phyloP scores from a whole-genome alignment of 2,888 invertebrate species.

The Mesorhabditis spiculigera region DNA sequence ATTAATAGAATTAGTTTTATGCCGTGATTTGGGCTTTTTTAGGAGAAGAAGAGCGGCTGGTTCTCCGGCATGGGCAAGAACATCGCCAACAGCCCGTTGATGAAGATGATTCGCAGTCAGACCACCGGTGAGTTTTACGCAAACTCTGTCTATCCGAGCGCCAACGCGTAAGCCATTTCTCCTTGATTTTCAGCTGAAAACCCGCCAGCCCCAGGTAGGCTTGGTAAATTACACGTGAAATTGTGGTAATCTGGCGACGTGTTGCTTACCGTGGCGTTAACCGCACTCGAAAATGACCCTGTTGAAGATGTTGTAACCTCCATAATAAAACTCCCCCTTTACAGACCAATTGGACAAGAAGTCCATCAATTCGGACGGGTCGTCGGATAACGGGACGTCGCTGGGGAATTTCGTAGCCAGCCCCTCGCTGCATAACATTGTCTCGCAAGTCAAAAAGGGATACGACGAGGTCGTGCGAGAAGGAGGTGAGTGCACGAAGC shows the following conservation, averaged over 20 bases:
- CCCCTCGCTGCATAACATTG: slow-evolving; percentile 48
- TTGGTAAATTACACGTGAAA: too few relatives aligned
- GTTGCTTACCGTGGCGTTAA: too few relatives aligned
- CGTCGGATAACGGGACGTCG: background rate
- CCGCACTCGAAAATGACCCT: too few relatives aligned
- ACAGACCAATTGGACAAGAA: background rate
- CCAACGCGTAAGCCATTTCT: background rate
- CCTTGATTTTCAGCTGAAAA: too few relatives aligned
- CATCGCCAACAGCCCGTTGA: slow-evolving; percentile 47
- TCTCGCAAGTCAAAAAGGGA: slow-evolving; percentile 45
- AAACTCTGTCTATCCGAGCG: background rate
- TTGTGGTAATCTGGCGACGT: too few relatives aligned
- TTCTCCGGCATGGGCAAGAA: slow-evolving; percentile 44
- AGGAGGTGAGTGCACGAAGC: background rate
- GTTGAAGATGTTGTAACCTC: too few relatives aligned
- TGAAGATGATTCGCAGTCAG: slow-evolving; percentile 45
- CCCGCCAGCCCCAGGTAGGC: too few relatives aligned
- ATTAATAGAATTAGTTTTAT: too few relatives aligned
- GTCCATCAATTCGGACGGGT: slow-evolving; percentile 1
- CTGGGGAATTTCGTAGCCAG: slow-evolving; percentile 9
- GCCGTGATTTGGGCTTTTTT: background rate
- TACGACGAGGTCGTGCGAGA: slow-evolving; percentile 44
- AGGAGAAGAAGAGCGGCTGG: slow-evolving; percentile 16
- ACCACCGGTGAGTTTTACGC: slow-evolving; percentile 28
- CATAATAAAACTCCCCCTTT: background rate